These are phyloP conservation scores for Otus sunia DNA, from an alignment of 2,113 vertebrate genomes.

Conservation along the genomic window DNA sequence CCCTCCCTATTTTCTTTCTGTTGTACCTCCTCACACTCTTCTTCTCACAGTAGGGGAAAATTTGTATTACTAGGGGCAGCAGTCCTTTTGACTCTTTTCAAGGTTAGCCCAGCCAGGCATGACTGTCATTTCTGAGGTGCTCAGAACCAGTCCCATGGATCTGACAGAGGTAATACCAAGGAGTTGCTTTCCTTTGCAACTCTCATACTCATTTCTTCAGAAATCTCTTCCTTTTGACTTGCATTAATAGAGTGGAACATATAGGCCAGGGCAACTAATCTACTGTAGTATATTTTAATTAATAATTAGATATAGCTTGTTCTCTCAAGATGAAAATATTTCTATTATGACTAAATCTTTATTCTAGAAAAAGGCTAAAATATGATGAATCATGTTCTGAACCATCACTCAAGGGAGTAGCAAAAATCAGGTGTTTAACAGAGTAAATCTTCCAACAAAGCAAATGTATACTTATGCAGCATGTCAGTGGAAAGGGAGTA, in stretches of 20 bases:
- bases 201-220: not conserved
- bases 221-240: not conserved
- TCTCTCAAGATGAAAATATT: slow-evolving; percentile 23
- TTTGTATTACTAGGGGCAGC: not conserved
- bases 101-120: not conserved
- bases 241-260: not conserved
- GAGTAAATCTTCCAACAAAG: not conserved
- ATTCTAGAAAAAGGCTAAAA: not conserved
- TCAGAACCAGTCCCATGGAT: not conserved
- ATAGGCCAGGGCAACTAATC: not conserved
- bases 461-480: not conserved
- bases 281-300: slow-evolving; percentile 37
- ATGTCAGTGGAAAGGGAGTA: not conserved
- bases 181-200: not conserved
- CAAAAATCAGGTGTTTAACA: not conserved
- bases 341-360: not conserved
- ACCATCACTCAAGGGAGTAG: not conserved
- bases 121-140: not conserved
- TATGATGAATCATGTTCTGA: not conserved
- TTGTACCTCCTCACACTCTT: not conserved
- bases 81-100: not conserved
- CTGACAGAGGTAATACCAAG: not conserved
- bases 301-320: slow-evolving; percentile 9
- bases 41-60: not conserved
- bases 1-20: not conserved